Evolutionary conservation across 2,888 invertebrate genomes (phyloP), one percentile per base, ranked within the genome.

Genomic region (Halictus quadricinctus): DNA sequence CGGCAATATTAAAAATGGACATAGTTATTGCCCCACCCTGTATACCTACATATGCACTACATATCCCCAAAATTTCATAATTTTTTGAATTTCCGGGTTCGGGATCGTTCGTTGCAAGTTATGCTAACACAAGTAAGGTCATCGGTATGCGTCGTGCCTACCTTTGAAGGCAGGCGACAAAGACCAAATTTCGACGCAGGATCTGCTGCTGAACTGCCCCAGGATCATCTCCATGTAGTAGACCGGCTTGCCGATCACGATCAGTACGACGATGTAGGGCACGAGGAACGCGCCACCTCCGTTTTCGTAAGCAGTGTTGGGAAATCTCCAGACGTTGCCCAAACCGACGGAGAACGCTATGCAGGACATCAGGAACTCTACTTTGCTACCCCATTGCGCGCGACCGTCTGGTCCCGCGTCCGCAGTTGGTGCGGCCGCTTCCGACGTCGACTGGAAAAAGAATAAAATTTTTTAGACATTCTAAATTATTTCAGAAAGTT

Each of bases 221-320:
- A 98, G 93, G 15, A 96, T 95, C 95, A 98, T 97, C 95, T 98
- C 98, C 94, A 98, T 95, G 93, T 97, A 98, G 93, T 98, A 98
- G 95, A 98, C 96, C 0, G 97, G 97, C 88, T 97, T 96, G 79
- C 97, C 97, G 86, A 97, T 96, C 66, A 97, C 90, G 70, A 96
- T 94, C n/a, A 97, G 94, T 1, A 97, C 96, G 46, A 96, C 95
- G n/a, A 97, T 90, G 90, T 97, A 97, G 0, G 97, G 96, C 80
- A 96, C 96, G 25, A 96, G 94, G 90, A 96, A 97, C 1, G 96
- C 96, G 21, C 96, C 96, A 0, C 96, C 97, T 0, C 97, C 97
- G 91, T 97, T 96, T 89, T 96, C 95, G 88, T 96, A 95, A 0
- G 96, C 96, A 1, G 96, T 96, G 91, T 96, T 96, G 0, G 96